phyloP scores from a whole-genome alignment of 2,113 vertebrate genomes.

The Apeltes quadracus region DNA sequence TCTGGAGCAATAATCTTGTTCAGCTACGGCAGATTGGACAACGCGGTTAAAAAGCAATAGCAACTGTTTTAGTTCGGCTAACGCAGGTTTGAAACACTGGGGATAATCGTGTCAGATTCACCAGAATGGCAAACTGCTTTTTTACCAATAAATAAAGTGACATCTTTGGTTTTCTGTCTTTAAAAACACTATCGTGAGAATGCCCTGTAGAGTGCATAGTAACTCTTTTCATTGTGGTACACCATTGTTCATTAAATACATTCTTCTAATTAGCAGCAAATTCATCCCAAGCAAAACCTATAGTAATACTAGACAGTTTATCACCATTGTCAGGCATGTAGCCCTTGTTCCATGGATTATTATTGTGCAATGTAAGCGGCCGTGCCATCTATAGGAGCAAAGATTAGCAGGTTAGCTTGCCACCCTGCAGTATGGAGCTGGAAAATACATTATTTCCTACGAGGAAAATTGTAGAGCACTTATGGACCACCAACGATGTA shows the following conservation, averaged over 20 bases:
- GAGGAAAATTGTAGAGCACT: neutral
- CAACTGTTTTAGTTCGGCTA: neutral
- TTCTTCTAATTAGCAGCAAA: slow-evolving; percentile 21
- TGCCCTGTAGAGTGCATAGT: neutral
- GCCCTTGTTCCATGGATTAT: neutral
- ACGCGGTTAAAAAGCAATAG: slow-evolving; percentile 15
- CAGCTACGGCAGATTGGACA: slow-evolving; percentile 14
- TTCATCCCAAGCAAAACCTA: neutral
- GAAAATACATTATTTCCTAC: neutral
- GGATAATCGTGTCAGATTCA: slow-evolving; percentile 7
- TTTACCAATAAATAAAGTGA: neutral
- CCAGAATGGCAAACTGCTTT: neutral
- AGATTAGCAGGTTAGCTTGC: neutral
- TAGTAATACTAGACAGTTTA: neutral
- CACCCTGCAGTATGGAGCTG: neutral
- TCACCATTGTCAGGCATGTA: neutral
- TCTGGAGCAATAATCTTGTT: slow-evolving; percentile 34
- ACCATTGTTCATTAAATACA: neutral
- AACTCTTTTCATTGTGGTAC: neutral
- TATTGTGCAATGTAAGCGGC: neutral
- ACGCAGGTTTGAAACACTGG: neutral
- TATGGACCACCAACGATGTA: neutral
- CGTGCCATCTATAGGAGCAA: neutral
- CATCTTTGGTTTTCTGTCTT: neutral
- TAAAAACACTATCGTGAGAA: neutral